Evolutionary conservation across 53 echinoderm and acorn worm genomes (phyloP), one percentile per base, ranked within the genome.

Genomic region (Temnopleurus reevesii): DNA sequence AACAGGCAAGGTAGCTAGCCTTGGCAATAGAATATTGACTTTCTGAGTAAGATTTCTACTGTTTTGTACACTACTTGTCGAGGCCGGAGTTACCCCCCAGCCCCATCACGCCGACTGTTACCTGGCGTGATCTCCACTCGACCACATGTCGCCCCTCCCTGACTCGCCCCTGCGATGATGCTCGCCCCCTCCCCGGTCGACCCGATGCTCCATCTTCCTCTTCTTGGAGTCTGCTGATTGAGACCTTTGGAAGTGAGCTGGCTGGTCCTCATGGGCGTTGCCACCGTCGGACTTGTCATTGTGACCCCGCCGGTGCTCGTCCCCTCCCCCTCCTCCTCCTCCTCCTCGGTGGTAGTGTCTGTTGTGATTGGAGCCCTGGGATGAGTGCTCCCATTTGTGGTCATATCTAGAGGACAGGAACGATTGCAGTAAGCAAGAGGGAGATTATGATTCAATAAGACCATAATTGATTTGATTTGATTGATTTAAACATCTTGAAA

Each of bases 311-410:
- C 88, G 88, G 53, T 66, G 88, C 28, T 87, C 88, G 8, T 87
- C 88, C 15, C 60, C 23, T n/a, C n/a, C n/a, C 27, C 80, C 80
- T 63, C 63, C 63, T 66, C 38, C 38, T 66, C 58, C 58, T 23
- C 58, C 58, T 71, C 76, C 76, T 30, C 71, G 88, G 71, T 87
- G 49, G 71, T 87, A 87, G 18, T 87, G 88, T 51, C 88, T 64
- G 71, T 87, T 87, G 71, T 87, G 88, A 46, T 87, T 87, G 88
- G 88, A 47, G 18, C 88, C 87, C 71, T 87, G 88, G 12, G 88
- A 66, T 23, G 53, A 29, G 71, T 87, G 88, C 65, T 87, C 88
- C 88, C 88, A 66, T 53, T 87, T 87, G 88, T 87, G 66, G 28
- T 87, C 88, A 53, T 87, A 87, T 87, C 88, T 87, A 35, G 12